Conservation (phyloP, 2,797 vertebrate species). For the Podargus strigoides region DNA sequence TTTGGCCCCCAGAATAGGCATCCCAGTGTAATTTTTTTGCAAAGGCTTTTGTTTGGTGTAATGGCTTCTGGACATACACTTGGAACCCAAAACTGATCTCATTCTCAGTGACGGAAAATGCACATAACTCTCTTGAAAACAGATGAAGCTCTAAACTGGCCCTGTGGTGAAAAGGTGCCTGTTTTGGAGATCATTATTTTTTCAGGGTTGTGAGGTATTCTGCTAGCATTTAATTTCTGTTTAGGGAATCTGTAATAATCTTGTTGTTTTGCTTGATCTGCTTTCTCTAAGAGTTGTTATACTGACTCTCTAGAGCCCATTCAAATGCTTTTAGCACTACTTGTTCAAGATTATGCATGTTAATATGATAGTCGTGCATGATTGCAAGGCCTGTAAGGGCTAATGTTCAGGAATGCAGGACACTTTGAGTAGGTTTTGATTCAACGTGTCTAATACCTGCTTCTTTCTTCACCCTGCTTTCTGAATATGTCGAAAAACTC, state of each 20-base stretch:
- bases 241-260: slow-evolving; percentile 36
- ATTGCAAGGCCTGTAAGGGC: background rate
- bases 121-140: background rate
- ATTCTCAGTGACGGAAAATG: background rate
- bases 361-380: background rate
- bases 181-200: slow-evolving; percentile 46
- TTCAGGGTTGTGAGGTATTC: slow-evolving; percentile 22
- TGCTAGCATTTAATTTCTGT: slow-evolving; percentile 23
- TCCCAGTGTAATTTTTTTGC: background rate
- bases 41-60: background rate
- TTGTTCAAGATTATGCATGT: background rate
- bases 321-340: slow-evolving; percentile 4
- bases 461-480: background rate
- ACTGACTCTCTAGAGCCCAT: background rate
- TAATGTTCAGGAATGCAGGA: background rate
- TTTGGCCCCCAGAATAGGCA: background rate
- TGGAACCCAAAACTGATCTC: background rate
- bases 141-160: background rate
- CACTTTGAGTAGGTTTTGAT: background rate
- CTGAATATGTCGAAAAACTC: background rate
- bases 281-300: background rate
- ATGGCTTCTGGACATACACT: background rate
- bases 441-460: fast-evolving
- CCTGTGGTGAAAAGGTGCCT: slow-evolving; percentile 19
- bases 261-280: slow-evolving; percentile 51